A percentile compares a stretch with the other conserved stretches of the same genome.
Evolutionary conservation across 2,888 invertebrate species (phyloP).

Genomic region (Metopia argyrocephala): DNA sequence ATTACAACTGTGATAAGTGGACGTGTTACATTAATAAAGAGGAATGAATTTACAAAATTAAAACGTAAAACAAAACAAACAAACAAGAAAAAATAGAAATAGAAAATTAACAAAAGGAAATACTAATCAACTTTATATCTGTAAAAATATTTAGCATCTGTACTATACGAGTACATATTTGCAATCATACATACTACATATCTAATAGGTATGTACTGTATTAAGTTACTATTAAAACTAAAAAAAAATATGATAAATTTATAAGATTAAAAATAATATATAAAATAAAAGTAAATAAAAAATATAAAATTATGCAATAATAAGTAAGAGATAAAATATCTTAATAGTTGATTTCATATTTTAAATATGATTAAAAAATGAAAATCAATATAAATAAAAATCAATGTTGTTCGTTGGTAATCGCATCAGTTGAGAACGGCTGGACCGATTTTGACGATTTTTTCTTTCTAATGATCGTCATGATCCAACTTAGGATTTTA

Average conservation of each 20-base stretch:
- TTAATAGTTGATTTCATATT: not conserved
- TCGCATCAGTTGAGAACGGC: too few species aligned
- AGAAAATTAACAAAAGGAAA: slow-evolving; percentile 5
- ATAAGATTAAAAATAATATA: not conserved
- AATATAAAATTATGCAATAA: not conserved
- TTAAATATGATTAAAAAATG: not conserved
- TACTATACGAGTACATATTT: not conserved
- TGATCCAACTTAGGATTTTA: too few species aligned
- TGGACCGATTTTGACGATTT: too few species aligned
- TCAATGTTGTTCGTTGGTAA: too few species aligned
- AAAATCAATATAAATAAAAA: not conserved
- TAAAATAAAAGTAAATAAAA: not conserved
- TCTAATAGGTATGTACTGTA: too few species aligned
- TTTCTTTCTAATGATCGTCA: too few species aligned
- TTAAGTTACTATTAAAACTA: too few species aligned
- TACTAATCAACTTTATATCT: slow-evolving; percentile 2
- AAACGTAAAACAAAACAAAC: not conserved
- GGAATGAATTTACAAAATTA: not conserved
- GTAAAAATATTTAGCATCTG: not conserved
- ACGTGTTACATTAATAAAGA: not conserved
- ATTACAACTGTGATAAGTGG: slow-evolving; percentile 17
- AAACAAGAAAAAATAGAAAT: not conserved
- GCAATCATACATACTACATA: not conserved
- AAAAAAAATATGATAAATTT: not conserved
- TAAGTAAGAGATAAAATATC: not conserved